Evolutionary conservation across 1,140 invertebrate species (phyloP).

Genomic region (Tribolium madens): DNA sequence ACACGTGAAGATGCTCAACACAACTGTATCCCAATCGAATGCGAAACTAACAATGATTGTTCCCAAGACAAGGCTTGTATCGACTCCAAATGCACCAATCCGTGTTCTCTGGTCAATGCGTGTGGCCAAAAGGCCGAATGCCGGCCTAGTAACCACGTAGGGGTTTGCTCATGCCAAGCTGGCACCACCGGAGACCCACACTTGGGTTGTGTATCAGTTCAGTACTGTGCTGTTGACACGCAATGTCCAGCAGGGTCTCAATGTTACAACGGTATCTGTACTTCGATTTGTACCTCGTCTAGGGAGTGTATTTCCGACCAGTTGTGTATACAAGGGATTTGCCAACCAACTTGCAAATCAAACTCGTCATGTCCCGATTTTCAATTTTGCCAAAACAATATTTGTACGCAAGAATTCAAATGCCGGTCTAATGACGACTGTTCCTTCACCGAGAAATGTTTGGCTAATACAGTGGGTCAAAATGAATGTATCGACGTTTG

Average conservation of each 20-base stretch:
- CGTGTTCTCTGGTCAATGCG: constrained; percentile 82
- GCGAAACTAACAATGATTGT: constrained; percentile 84
- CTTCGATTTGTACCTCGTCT: constrained; percentile 79
- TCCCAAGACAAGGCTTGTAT: constrained; percentile 77
- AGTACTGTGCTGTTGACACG: constrained; percentile 81
- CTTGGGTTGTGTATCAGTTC: constrained; percentile 82
- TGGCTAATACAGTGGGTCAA: constrained; percentile 75
- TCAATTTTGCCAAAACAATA: constrained; percentile 84
- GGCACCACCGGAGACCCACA: constrained; percentile 89
- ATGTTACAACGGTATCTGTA: constrained; percentile 85
- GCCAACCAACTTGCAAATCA: constrained; percentile 81
- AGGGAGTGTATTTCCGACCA: constrained; percentile 86
- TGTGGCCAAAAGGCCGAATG: constrained; percentile 86
- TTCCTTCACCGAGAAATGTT: constrained; percentile 75
- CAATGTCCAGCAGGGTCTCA: constrained; percentile 85
- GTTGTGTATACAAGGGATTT: constrained; percentile 82
- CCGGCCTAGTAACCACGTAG: constrained; percentile 77
- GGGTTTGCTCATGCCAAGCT: constrained; percentile 82
- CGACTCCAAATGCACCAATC: constrained; percentile 83
- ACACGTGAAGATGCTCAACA: constrained; percentile 81
- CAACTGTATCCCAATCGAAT: constrained; percentile 81
- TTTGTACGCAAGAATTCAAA: constrained; percentile 83
- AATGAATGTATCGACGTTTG: constrained; percentile 81
- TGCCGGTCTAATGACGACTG: constrained; percentile 81
- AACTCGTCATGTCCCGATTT: constrained; percentile 84